Evolutionary conservation across 2,113 vertebrate genomes (phyloP).

Genomic region (Corapipo altera): DNA sequence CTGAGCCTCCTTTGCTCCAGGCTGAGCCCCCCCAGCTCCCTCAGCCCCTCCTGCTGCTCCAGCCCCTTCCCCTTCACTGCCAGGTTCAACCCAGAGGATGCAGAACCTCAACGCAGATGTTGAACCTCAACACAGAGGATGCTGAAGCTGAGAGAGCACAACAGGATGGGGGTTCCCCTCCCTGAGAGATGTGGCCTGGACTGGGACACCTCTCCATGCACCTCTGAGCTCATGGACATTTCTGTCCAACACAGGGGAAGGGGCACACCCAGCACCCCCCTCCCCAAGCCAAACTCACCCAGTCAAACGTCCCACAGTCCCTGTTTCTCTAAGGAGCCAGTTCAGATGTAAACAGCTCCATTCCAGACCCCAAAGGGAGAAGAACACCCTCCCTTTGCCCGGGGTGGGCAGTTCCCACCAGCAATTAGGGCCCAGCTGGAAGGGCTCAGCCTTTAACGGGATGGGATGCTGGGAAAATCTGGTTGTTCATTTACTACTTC

Average conservation of each 20-base stretch:
- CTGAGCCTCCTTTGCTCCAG: not conserved
- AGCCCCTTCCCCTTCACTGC: not conserved
- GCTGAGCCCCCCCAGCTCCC: not conserved
- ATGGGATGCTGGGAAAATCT: not conserved
- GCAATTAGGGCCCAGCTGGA: not conserved
- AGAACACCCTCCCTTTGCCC: not conserved
- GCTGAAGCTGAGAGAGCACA: accelerated
- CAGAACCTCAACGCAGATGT: not conserved
- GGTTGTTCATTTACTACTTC: not conserved
- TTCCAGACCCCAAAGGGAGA: not conserved
- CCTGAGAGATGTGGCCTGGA: accelerated
- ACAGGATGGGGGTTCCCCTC: not conserved
- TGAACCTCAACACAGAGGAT: accelerated
- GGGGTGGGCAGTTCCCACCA: not conserved
- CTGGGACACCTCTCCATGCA: not conserved
- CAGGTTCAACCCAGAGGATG: accelerated
- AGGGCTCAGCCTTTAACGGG: not conserved
- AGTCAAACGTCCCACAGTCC: not conserved
- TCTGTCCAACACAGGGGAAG: accelerated
- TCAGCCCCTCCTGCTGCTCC: not conserved
- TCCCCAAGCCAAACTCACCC: not conserved
- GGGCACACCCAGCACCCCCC: accelerated
- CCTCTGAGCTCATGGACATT: not conserved
- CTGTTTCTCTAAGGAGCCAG: not conserved
- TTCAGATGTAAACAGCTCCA: not conserved